A percentile compares a stretch with the other conserved stretches of the same genome.
Evolutionary conservation across 2,113 vertebrate species (phyloP).

Genomic region (Nannobrachium achirus): DNA sequence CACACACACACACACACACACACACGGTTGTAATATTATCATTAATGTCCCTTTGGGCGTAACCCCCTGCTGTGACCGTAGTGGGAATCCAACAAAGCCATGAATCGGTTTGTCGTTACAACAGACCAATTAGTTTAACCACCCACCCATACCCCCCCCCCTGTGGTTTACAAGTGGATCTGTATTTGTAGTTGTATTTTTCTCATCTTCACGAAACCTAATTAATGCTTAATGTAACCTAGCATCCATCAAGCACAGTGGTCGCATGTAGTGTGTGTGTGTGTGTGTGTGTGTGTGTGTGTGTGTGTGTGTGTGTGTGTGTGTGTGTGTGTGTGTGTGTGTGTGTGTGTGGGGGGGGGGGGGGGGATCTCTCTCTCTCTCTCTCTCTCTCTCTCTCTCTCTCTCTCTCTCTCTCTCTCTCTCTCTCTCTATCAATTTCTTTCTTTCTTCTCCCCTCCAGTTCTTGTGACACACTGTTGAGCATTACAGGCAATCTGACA

Average conservation of each 20-base stretch:
- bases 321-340: constrained; percentile 2
- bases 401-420: neutral
- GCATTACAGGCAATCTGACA: too few relatives aligned
- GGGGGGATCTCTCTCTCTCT: too few relatives aligned
- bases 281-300: constrained; percentile 45
- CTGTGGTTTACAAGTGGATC: constrained; percentile 51
- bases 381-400: too few relatives aligned
- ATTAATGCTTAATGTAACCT: neutral
- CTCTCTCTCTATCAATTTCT: constrained; percentile 15
- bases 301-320: constrained; percentile 21
- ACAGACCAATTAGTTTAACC: constrained; percentile 61
- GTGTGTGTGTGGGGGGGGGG: too few relatives aligned
- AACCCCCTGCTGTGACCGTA: constrained; percentile 25
- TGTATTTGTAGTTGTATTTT: constrained; percentile 47
- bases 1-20: constrained; percentile 23
- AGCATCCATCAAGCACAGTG: constrained; percentile 8
- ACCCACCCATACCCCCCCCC: constrained; percentile 17
- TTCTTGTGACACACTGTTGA: too few relatives aligned
- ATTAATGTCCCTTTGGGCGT: constrained; percentile 5
- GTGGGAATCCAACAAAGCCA: constrained; percentile 39
- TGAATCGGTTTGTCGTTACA: constrained; percentile 59
- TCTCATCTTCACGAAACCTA: constrained; percentile 40
- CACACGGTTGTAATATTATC: constrained; percentile 44
- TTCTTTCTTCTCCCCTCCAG: too few relatives aligned
- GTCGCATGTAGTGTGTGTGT: constrained; percentile 1